Percentiles rank a stretch among this genome's conserved stretches.
phyloP scores from a whole-genome alignment of 2,113 vertebrate genomes.

The Anseranas semipalmata region DNA sequence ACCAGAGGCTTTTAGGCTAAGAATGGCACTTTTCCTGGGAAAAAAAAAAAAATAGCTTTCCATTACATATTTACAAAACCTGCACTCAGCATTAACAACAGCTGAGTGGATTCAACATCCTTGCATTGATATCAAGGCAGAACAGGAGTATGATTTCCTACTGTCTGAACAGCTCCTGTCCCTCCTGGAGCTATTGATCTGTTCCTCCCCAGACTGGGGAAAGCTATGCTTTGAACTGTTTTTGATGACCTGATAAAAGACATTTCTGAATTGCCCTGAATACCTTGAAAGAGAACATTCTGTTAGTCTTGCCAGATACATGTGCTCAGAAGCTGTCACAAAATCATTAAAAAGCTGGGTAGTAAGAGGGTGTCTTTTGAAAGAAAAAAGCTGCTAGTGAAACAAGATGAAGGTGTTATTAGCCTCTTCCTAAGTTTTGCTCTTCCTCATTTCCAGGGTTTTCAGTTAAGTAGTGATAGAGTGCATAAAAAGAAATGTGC shows the following conservation, averaged over 20 bases:
- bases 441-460: not conserved
- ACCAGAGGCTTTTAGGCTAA: not conserved
- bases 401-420: not conserved
- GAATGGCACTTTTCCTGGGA: not conserved
- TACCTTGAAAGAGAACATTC: not conserved
- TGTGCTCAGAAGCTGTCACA: not conserved
- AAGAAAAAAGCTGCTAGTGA: not conserved
- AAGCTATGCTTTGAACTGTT: not conserved
- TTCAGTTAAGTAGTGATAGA: not conserved
- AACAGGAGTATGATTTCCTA: not conserved
- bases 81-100: not conserved
- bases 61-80: not conserved
- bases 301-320: not conserved
- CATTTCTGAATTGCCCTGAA: not conserved
- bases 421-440: not conserved
- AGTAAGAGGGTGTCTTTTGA: not conserved
- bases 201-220: not conserved
- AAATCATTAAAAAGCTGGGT: not conserved
- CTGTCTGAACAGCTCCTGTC: not conserved
- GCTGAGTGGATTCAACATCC: not conserved
- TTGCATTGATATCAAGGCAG: not conserved
- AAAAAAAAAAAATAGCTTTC: not conserved
- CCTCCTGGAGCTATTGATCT: not conserved
- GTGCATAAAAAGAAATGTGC: not conserved
- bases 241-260: slow-evolving; percentile 17